Evolutionary conservation across 2,113 vertebrate genomes (phyloP).

Genomic region (Bothrops jararaca): DNA sequence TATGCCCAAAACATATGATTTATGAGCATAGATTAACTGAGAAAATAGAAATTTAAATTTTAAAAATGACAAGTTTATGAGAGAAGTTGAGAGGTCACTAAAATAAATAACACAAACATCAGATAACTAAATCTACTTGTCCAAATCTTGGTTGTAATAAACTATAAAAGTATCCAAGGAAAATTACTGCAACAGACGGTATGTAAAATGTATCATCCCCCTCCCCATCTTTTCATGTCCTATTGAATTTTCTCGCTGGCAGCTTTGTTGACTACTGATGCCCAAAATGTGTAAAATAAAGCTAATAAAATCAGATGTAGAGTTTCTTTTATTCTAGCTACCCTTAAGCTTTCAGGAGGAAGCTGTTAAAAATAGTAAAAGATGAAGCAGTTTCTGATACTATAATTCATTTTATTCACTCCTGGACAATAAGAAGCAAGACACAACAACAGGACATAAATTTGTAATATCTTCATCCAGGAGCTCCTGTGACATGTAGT

Average conservation of each 20-base stretch:
- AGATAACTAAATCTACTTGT: background rate
- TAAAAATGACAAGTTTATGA: background rate
- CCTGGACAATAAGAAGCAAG: background rate
- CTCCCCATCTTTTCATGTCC: background rate
- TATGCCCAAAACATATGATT: constrained; percentile 10
- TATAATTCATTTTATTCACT: background rate
- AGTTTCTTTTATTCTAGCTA: background rate
- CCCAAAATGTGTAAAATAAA: background rate
- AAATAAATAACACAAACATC: background rate
- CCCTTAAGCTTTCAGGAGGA: background rate
- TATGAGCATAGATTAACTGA: background rate
- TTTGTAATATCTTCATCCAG: background rate
- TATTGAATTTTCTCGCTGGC: background rate
- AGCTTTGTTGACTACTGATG: background rate
- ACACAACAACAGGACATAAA: background rate
- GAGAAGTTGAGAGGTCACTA: background rate
- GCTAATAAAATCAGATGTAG: background rate
- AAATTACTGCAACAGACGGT: background rate
- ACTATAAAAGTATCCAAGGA: background rate
- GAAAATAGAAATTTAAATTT: background rate
- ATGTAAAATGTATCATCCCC: background rate
- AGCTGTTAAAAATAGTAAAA: background rate
- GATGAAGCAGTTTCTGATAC: background rate
- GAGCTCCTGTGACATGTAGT: background rate
- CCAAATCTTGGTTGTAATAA: background rate